These are phyloP conservation scores for Pungitius pungitius DNA, from an alignment of 2,113 vertebrate genomes.

Conservation along the genomic window DNA sequence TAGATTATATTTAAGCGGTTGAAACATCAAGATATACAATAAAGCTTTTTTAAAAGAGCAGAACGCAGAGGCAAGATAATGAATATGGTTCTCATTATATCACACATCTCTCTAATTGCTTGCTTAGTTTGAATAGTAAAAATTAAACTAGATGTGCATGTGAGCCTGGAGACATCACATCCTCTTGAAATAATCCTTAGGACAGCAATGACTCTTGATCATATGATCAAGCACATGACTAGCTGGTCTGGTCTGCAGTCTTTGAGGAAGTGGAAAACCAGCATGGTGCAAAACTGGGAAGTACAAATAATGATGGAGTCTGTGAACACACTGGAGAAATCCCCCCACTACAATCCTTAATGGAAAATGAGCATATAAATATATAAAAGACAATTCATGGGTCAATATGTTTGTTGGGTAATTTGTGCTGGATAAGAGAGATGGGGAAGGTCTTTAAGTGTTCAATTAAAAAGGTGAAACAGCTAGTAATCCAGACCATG, in stretches of 20 bases:
- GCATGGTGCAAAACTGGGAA: slow-evolving; percentile 66
- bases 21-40: background rate
- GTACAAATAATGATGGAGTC: slow-evolving; percentile 33
- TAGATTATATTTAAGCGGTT: background rate
- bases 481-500: background rate
- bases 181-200: background rate
- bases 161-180: background rate
- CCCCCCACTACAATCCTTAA: background rate
- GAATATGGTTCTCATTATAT: background rate
- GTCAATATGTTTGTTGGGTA: background rate
- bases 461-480: background rate
- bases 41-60: background rate
- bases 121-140: slow-evolving; percentile 4
- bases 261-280: slow-evolving; percentile 78
- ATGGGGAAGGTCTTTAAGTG: background rate
- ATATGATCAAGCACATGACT: slow-evolving; percentile 80
- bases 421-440: background rate
- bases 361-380: background rate
- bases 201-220: slow-evolving; percentile 55
- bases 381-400: slow-evolving; percentile 2
- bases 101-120: background rate
- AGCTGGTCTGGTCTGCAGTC: slow-evolving; percentile 25
- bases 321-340: slow-evolving; percentile 37
- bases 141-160: background rate
- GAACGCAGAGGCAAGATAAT: slow-evolving; percentile 18